These are phyloP conservation scores for Chrysogorgia sp. DNA, from an alignment of 92 coral and sea anemone species.

Conservation along the genomic window DNA sequence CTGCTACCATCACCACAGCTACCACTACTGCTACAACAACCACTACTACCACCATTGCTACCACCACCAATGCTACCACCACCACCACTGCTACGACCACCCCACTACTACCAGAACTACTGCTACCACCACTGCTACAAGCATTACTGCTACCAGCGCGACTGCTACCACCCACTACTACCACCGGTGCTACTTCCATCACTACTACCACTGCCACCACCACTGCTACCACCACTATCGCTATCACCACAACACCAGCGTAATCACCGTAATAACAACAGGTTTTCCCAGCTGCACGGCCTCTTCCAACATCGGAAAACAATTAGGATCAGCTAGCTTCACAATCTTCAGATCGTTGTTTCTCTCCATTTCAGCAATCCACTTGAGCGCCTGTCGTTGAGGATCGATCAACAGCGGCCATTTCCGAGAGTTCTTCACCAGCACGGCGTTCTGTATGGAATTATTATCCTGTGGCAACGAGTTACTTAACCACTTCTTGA, in stretches of 20 bases:
- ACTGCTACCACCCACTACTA: background rate
- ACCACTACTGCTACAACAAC: too few species aligned
- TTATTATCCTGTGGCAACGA: conserved; percentile 81
- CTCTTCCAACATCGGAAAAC: conserved; percentile 73
- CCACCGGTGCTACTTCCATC: background rate
- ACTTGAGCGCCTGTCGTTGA: conserved; percentile 90
- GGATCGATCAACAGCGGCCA: conserved; percentile 98
- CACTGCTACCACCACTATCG: background rate
- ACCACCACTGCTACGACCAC: background rate
- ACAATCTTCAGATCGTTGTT: conserved; percentile 79
- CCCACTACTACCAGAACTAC: too few species aligned
- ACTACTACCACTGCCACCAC: too few species aligned
- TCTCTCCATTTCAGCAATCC: conserved; percentile 89
- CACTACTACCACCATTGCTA: background rate
- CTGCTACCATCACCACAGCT: background rate
- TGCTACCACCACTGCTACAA: background rate
- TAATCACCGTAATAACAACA: conserved; percentile 80
- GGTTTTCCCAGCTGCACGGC: conserved; percentile 93
- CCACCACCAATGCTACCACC: too few species aligned
- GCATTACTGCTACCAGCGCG: background rate
- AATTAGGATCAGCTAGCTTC: conserved; percentile 82
- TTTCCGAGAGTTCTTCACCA: conserved; percentile 84
- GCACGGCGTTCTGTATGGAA: conserved; percentile 80
- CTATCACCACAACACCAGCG: too few species aligned
- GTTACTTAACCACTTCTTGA: conserved; percentile 83